Evolutionary conservation across 2,888 invertebrate species (phyloP), one percentile per base, ranked within the genome.

Genomic region (Latrodectus elegans): DNA sequence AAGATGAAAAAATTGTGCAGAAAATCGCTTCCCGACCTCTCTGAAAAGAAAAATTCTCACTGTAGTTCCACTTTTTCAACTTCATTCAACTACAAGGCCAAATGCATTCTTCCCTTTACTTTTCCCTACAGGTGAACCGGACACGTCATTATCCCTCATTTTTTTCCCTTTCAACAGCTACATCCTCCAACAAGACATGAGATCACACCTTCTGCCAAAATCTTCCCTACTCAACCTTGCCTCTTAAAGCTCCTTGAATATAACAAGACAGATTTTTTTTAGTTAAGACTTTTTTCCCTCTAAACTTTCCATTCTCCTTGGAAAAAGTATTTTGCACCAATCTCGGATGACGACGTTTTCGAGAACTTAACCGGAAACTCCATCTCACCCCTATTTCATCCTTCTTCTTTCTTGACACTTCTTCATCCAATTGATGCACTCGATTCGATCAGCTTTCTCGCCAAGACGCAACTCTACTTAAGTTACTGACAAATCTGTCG

Each of bases 101-200:
- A 71, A 65, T 26, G 53, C 52, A 12, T 67, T 67, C 74, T 65
- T 60, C 71, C 14, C 12, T 15, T 60, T 60, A n/a, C 71, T 17
- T 51, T 74, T 55, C 65, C 53, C 77, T 64, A 38, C 78, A 84
- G 84, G 84, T 84, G 84, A 78, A 67, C 55, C 67, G 78, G 84
- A 78, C 84, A 78, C 68, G 73, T 78, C 84, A 84, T 84, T 84
- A 84, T 78, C 77, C 72, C 60, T 49, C 55, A n/a, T 64, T 38
- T 64, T 26, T 51, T 49, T 49, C 38, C 71, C 12, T 38, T n/a
- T 51, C 71, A 14, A 71, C n/a, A 38, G 17, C 80, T 12, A 70
- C 55, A 22, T 4, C 52, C 38, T 65, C 15, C 67, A 15, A 26
- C 67, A 52, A 26, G 64, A 74, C 72, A 74, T 53, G 76, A 65